A percentile compares a stretch with the other conserved stretches of the same genome.
Conservation (phyloP, 2,797 vertebrate species). For the Aulostomus chinensis region DNA sequence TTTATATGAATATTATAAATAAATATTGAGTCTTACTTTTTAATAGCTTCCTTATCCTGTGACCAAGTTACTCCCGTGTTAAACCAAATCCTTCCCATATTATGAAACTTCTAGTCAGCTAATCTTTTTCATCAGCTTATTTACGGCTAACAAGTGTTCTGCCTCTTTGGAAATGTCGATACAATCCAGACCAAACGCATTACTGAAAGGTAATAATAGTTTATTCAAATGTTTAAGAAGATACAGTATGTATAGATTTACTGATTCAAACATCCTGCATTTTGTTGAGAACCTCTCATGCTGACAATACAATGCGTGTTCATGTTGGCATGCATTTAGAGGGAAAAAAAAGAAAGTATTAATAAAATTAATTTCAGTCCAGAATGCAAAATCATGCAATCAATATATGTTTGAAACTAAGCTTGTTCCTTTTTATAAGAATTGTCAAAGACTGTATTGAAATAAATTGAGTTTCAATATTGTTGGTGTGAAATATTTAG, state of each 20-base stretch:
- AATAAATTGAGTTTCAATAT: slow-evolving; percentile 60
- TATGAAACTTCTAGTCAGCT: too few relatives aligned
- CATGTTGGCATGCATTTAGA: slow-evolving; percentile 75
- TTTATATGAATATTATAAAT: too few relatives aligned
- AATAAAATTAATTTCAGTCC: slow-evolving; percentile 42
- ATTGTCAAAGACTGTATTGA: slow-evolving; percentile 35
- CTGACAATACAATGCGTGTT: slow-evolving; percentile 59
- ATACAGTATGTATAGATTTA: slow-evolving; percentile 73
- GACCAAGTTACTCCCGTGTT: too few relatives aligned
- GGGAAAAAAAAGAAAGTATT: slow-evolving; percentile 45
- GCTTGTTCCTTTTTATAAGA: slow-evolving; percentile 44
- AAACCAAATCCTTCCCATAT: too few relatives aligned
- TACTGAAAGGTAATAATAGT: slow-evolving; percentile 75
- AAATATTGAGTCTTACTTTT: too few relatives aligned
- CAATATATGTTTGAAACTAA: slow-evolving; percentile 42
- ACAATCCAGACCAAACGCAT: slow-evolving; percentile 12
- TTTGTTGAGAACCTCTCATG: slow-evolving; percentile 58
- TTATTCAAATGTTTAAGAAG: slow-evolving; percentile 80
- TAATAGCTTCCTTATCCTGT: too few relatives aligned
- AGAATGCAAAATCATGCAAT: slow-evolving; percentile 47
- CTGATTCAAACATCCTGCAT: background rate
- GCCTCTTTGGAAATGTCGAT: too few relatives aligned
- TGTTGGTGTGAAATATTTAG: slow-evolving; percentile 56
- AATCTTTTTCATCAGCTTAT: too few relatives aligned
- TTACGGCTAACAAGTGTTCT: too few relatives aligned